A percentile compares a stretch with the other conserved stretches of the same genome.
phyloP scores from a whole-genome alignment of 2,888 invertebrate genomes.

The Bhutanitis thaidina region DNA sequence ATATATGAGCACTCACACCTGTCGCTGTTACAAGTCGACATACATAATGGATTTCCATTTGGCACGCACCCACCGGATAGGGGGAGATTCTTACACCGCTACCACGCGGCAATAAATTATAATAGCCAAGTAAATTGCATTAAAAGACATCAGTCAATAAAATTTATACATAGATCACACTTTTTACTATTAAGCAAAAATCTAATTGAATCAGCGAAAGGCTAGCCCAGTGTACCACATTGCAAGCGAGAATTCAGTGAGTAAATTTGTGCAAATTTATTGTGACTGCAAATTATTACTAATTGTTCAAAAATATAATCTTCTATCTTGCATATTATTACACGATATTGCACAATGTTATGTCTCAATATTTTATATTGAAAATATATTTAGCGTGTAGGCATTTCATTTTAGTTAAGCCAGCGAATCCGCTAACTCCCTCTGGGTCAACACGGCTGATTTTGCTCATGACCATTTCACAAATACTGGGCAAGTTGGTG shows the following conservation, averaged over 20 bases:
- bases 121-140: too few species aligned
- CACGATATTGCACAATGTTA: conserved; percentile 76
- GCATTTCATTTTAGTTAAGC: conserved; percentile 24
- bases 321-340: conserved; percentile 65
- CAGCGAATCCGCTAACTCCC: background rate
- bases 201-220: background rate
- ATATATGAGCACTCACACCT: too few species aligned
- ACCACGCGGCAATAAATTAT: too few species aligned
- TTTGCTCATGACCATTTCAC: background rate
- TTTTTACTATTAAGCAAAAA: too few species aligned
- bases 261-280: conserved; percentile 65
- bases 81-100: too few species aligned
- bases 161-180: too few species aligned
- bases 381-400: conserved; percentile 37
- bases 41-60: too few species aligned
- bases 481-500: conserved; percentile 44
- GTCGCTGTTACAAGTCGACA: too few species aligned
- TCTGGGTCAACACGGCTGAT: background rate
- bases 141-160: too few species aligned
- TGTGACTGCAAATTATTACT: conserved; percentile 65
- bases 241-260: conserved; percentile 42
- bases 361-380: conserved; percentile 74
- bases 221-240: conserved; percentile 12
- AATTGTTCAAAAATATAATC: conserved; percentile 64
- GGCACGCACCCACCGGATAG: too few species aligned